Base-by-base conservation (phyloP, 2,113 vertebrate genomes). In the Coracopsis vasa region DNA sequence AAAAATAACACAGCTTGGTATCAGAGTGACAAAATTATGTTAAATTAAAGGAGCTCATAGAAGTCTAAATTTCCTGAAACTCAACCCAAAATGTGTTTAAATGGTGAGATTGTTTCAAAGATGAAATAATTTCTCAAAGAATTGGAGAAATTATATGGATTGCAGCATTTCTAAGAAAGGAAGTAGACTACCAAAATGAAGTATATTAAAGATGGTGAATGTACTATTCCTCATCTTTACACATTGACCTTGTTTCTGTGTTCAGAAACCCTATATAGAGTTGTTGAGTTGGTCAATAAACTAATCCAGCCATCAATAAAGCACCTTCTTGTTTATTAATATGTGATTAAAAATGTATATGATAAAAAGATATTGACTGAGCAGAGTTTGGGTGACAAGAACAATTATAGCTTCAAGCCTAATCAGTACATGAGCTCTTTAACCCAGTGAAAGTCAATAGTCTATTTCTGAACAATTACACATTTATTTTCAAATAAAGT, bases 271-370 rank as follows among this genome's bases (percentile, higher is more conserved):
- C 82, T 95, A 97, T 74, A 90, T 79, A 94, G 95, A 97, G 77
- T 89, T 82, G 92, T 97, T 74, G 96, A 95, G 96, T 90, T 91
- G 96, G 97, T 98, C 98, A 98, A 98, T 98, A 98, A 97, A 97
- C 96, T 98, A 98, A 98, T 98, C 98, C 98, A 96, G 78, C 94
- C 98, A 97, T 98, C 98, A 98, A 98, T 98, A 98, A 96, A 96
- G 97, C 96, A 98, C 96, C 97, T 98, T 97, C 98, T 98, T 98
- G 96, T 98, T 98, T 98, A 98, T 98, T 98, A 98, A 98, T 98
- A 98, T 97, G 97, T 97, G 98, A 98, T 98, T 98, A 98, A 98
- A 98, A 98, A 98, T 98, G 97, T 98, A 98, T 98, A 98, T 98
- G 97, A 98, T 98, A 98, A 98, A 98, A 98, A 98, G 97, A 96